Conservation (phyloP, 2,797 vertebrate genomes). For the Liparis tanakae region DNA sequence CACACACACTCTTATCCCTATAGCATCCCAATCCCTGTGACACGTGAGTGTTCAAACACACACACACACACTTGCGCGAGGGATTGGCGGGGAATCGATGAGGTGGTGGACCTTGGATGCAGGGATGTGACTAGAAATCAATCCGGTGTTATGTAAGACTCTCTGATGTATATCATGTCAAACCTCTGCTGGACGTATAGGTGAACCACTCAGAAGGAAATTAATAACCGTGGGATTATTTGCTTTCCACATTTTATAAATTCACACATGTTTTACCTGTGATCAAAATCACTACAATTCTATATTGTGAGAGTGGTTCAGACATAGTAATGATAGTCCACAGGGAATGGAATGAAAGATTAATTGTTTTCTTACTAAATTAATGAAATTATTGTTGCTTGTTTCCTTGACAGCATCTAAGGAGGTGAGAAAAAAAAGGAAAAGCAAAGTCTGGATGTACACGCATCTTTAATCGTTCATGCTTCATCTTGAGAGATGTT, state of each 20-base stretch:
- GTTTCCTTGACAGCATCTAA: background rate
- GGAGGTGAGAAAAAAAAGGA: background rate
- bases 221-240: conserved; percentile 27
- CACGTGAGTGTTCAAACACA: conserved; percentile 46
- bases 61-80: background rate
- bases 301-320: conserved; percentile 1
- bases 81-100: conserved; percentile 48
- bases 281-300: too few relatives aligned
- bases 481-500: background rate
- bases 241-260: conserved; percentile 24
- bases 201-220: conserved; percentile 25
- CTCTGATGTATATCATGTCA: conserved; percentile 15
- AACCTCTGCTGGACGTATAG: conserved; percentile 39
- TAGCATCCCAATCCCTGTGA: conserved; percentile 51
- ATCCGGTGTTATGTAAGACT: conserved; percentile 2
- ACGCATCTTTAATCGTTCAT: background rate
- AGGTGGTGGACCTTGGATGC: conserved; percentile 54
- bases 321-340: background rate
- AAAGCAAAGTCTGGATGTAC: background rate
- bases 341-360: background rate
- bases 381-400: background rate
- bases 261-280: background rate
- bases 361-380: background rate
- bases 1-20: conserved; percentile 26
- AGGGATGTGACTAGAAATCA: conserved; percentile 44